A percentile compares a stretch with the other conserved stretches of the same genome.
Evolutionary conservation across 2,888 invertebrate genomes (phyloP).

Genomic region (Calephelis perditalis): DNA sequence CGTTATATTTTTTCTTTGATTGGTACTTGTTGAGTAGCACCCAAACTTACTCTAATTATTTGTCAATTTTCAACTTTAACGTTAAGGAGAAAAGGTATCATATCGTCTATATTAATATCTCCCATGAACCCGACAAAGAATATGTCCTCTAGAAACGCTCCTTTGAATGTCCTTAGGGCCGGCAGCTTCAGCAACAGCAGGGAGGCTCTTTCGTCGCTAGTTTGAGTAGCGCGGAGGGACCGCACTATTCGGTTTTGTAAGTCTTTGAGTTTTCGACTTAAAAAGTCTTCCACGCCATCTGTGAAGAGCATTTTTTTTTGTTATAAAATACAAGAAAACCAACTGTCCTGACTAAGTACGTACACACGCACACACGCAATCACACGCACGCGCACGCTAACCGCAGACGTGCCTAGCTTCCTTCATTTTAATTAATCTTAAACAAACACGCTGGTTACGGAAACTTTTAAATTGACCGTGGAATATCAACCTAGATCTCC

Average conservation of each 20-base stretch:
- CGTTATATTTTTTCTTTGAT: too few species aligned
- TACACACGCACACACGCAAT: too few species aligned
- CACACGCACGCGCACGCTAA: too few species aligned
- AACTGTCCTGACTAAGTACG: too few species aligned
- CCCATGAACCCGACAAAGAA: conserved; percentile 95
- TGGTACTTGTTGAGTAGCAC: too few species aligned
- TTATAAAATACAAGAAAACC: too few species aligned
- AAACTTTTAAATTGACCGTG: too few species aligned
- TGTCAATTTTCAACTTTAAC: conserved; percentile 8
- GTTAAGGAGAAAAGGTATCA: conserved; percentile 93
- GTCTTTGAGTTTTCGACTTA: conserved; percentile 67
- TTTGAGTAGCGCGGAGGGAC: conserved; percentile 51
- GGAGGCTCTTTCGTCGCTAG: conserved; percentile 69
- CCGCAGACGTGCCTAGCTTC: too few species aligned
- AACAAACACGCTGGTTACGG: too few species aligned
- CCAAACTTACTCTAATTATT: too few species aligned
- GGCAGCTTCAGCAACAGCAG: conserved; percentile 84
- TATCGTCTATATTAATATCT: conserved; percentile 95
- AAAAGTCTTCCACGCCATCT: conserved; percentile 71
- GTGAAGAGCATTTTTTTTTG: conserved; percentile 25
- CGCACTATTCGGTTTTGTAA: conserved; percentile 71
- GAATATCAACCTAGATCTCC: too few species aligned
- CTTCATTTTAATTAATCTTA: too few species aligned
- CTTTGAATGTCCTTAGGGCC: conserved; percentile 84
- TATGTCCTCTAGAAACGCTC: conserved; percentile 90